Evolutionary conservation across 2,888 invertebrate genomes (phyloP).

Genomic region (Apamea monoglypha): DNA sequence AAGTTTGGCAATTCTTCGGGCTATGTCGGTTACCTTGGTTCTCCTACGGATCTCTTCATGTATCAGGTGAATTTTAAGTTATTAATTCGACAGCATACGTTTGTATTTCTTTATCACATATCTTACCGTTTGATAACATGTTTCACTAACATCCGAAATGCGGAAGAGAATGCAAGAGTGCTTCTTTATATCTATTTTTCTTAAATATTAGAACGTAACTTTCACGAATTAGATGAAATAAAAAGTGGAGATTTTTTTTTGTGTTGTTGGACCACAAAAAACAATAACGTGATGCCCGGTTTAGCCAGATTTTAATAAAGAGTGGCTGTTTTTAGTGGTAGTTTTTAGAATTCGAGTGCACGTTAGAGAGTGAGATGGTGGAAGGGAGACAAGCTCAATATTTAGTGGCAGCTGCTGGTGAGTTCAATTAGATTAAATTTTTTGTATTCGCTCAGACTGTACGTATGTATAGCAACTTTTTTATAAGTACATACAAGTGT

Average conservation of each 20-base stretch:
- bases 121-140: not conserved
- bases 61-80: not conserved
- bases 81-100: not conserved
- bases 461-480: not conserved
- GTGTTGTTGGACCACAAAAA: too few relatives aligned
- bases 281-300: not conserved
- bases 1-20: too few relatives aligned
- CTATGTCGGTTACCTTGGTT: too few relatives aligned
- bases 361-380: slow-evolving; percentile 48
- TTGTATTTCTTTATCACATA: slow-evolving; percentile 1
- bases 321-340: not conserved
- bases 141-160: not conserved
- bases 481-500: not conserved
- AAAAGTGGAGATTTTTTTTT: not conserved
- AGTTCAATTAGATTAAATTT: slow-evolving; percentile 60
- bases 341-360: not conserved
- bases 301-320: not conserved
- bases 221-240: not conserved
- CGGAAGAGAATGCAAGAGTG: not conserved
- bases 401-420: slow-evolving; percentile 76
- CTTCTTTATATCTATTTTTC: not conserved
- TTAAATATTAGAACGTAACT: not conserved
- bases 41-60: too few relatives aligned
- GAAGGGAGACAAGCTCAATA: slow-evolving; percentile 75
- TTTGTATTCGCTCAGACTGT: not conserved